A percentile compares a stretch with the other conserved stretches of the same genome.
Conservation (phyloP, 1,140 invertebrate genomes). For the Dendrolimus kikuchii region DNA sequence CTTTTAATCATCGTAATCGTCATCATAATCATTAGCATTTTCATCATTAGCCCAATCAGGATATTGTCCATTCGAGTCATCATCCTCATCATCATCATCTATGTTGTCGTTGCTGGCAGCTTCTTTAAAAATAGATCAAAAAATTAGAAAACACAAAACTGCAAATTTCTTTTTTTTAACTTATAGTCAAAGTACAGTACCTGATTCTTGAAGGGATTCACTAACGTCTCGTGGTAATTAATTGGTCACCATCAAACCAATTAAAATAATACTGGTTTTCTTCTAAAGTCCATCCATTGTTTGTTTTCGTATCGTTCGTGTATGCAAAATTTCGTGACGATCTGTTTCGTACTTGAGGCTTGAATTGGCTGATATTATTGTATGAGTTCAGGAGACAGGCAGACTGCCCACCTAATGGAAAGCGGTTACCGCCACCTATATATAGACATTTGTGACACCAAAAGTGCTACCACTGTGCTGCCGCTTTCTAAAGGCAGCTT, state of each 20-base stretch:
- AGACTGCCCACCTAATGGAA: no score
- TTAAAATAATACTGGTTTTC: slow-evolving; percentile 19
- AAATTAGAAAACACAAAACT: slow-evolving; percentile 9
- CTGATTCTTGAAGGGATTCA: slow-evolving; percentile 9
- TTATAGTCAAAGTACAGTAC: slow-evolving; percentile 11
- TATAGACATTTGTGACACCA: no score
- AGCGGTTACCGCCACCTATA: no score
- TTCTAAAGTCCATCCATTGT: slow-evolving; percentile 24
- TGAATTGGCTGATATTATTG: no score
- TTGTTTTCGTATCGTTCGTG: no score
- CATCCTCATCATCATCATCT: slow-evolving; percentile 1
- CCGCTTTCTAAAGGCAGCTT: no score
- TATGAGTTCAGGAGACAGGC: no score
- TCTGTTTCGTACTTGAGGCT: no score
- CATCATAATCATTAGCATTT: slow-evolving; percentile 6
- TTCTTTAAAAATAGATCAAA: slow-evolving; percentile 5
- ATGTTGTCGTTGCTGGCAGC: slow-evolving; percentile 4
- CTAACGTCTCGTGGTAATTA: slow-evolving; percentile 13
- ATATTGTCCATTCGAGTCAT: slow-evolving; percentile 9
- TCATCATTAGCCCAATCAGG: slow-evolving; percentile 7
- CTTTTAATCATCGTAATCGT: slow-evolving; percentile 7
- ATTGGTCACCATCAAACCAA: slow-evolving; percentile 19
- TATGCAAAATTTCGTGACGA: no score
- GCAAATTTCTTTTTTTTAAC: slow-evolving; percentile 6
- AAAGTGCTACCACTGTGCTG: no score